Evolutionary conservation across 2,888 invertebrate species (phyloP), one percentile per base, ranked within the genome.

Genomic region (Rutpela maculata): DNA sequence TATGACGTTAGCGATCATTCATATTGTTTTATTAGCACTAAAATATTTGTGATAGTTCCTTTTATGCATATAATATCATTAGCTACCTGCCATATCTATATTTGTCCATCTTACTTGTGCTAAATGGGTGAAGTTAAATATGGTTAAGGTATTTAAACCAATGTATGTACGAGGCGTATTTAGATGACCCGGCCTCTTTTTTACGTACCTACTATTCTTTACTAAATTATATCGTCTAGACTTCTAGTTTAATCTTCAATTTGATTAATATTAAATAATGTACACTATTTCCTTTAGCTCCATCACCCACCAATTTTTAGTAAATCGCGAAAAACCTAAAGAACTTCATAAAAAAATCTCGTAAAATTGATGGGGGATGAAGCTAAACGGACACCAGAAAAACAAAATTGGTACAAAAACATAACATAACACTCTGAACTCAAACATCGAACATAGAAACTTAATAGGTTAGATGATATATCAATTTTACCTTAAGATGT

Each of bases 1-100:
- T 38, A 35, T 15, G 43, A 43, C 43, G 7, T 7, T 19, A 18
- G 35, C 6, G 10, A 55, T 67, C 22, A 55, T 67, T 67, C 55
- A 55, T 55, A 55, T 11, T 67, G 57, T 57, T 57, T 69, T 35
- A 69, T 69, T 69, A 35, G 57, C n/a, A 69, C 26, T 69, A 69
- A 69, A 69, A 69, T 69, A 69, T 69, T 69, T 31, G 69, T 55
- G 69, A 69, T 69, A 69, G 57, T 69, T 57, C 69, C 69, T 69
- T 69, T 69, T 69, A 57, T 57, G 57, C 57, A 57, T 35, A 55
- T 57, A 57, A 69, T 69, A 69, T 69, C 69, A 69, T 69, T 69
- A 69, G 69, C 69, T 69, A 69, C 69, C 69, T 69, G 69, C 57
- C 69, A 69, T 69, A 69, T 69, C 56, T 69, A 69, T 69, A 69